Percentiles rank a stretch among this genome's conserved stretches.
These are phyloP conservation scores for Callithrix jacchus DNA, from an alignment of 2,113 vertebrate species.

Conservation along the genomic window DNA sequence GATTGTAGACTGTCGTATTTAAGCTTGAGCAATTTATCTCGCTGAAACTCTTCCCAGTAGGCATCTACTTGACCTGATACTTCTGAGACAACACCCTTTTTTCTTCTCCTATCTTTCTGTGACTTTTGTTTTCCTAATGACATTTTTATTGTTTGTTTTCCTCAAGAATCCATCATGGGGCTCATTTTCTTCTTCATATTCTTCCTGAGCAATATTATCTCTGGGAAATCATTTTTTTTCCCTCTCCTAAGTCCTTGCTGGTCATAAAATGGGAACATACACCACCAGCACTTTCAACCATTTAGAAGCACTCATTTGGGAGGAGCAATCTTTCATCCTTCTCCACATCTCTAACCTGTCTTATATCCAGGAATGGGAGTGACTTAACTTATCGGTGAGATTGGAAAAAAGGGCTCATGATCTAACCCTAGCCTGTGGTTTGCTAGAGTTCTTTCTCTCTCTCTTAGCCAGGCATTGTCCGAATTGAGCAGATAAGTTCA, in stretches of 20 bases:
- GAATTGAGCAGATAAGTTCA: neutral
- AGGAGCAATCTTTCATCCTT: neutral
- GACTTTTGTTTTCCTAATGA: neutral
- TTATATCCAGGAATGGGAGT: neutral
- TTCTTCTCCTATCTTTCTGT: neutral
- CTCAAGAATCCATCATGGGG: neutral
- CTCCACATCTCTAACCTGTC: neutral
- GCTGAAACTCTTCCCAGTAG: neutral
- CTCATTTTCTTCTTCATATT: neutral
- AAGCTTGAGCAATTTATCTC: neutral
- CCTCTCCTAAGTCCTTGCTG: neutral
- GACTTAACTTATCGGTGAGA: neutral
- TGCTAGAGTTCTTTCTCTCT: neutral
- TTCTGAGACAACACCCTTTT: neutral
- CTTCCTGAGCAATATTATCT: neutral
- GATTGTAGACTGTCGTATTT: neutral
- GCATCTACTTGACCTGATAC: neutral
- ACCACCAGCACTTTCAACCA: neutral
- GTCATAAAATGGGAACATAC: neutral
- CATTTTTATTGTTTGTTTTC: neutral
- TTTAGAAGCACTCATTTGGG: neutral
- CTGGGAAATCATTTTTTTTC: neutral
- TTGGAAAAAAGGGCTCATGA: neutral
- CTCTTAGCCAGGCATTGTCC: neutral
- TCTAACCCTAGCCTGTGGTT: neutral